phyloP scores from a whole-genome alignment of 2,797 vertebrate species.

The Simalia tracyae region DNA sequence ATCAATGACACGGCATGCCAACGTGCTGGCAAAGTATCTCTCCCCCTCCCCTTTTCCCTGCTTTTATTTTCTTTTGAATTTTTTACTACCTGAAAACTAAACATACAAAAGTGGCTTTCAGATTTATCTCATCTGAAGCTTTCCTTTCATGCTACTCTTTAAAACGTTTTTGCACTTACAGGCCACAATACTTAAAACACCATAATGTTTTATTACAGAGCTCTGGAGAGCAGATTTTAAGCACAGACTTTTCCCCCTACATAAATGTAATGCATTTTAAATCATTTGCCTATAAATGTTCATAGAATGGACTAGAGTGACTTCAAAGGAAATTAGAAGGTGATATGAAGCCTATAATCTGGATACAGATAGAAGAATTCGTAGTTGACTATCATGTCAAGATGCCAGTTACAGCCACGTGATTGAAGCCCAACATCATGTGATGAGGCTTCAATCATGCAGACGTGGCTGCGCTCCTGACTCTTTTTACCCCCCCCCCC shows the following conservation, averaged over 20 bases:
- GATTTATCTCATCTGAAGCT: neutral
- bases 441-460: neutral
- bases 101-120: neutral
- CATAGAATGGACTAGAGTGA: neutral
- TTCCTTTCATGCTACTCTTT: neutral
- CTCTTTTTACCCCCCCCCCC: neutral
- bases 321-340: slow-evolving; percentile 27
- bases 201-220: neutral
- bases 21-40: neutral
- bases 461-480: neutral
- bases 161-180: neutral
- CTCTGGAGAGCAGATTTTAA: slow-evolving; percentile 20
- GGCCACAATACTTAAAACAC: neutral
- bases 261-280: slow-evolving; percentile 6
- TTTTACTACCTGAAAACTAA: neutral
- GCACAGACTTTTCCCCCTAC: neutral
- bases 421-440: neutral
- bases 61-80: neutral
- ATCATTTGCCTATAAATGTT: slow-evolving; percentile 16
- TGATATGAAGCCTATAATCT: neutral
- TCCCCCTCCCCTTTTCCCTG: neutral
- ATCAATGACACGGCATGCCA: neutral
- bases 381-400: neutral
- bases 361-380: neutral
- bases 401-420: neutral